A percentile compares a stretch with the other conserved stretches of the same genome.
These are phyloP conservation scores for Gobionotothen gibberifrons DNA, from an alignment of 2,797 vertebrate genomes.

Conservation along the genomic window DNA sequence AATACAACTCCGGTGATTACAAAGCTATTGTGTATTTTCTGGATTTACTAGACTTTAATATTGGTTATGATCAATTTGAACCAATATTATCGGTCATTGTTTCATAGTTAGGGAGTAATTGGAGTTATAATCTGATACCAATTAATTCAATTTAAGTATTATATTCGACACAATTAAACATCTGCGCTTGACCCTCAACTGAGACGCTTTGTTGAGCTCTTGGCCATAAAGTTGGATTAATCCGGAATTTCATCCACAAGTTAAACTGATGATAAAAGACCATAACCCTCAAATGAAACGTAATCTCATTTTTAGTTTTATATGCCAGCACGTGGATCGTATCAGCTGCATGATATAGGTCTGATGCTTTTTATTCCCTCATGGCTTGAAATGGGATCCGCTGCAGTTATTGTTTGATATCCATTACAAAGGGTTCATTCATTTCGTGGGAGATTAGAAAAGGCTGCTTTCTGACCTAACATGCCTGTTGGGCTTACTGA, in stretches of 20 bases:
- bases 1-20: constrained; percentile 44
- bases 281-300: constrained; percentile 60
- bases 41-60: constrained; percentile 7
- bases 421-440: constrained; percentile 74
- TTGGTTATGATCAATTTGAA: background rate
- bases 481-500: constrained; percentile 35
- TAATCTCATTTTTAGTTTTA: constrained; percentile 63
- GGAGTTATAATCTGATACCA: constrained; percentile 36
- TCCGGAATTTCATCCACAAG: constrained; percentile 39
- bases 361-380: constrained; percentile 62
- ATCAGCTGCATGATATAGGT: constrained; percentile 73
- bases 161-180: constrained; percentile 36
- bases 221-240: constrained; percentile 49
- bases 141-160: constrained; percentile 12
- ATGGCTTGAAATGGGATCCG: constrained; percentile 73
- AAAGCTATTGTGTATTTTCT: constrained; percentile 36
- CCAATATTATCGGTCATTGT: background rate
- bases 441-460: constrained; percentile 37
- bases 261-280: constrained; percentile 48
- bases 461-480: constrained; percentile 41
- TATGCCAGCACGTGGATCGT: constrained; percentile 63
- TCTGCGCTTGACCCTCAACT: constrained; percentile 28
- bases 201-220: constrained; percentile 36
- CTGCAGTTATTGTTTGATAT: constrained; percentile 77
- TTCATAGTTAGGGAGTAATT: constrained; percentile 22